A percentile compares a stretch with the other conserved stretches of the same genome.
Evolutionary conservation across 2,888 invertebrate species (phyloP).

Genomic region (Abscondita cerata): DNA sequence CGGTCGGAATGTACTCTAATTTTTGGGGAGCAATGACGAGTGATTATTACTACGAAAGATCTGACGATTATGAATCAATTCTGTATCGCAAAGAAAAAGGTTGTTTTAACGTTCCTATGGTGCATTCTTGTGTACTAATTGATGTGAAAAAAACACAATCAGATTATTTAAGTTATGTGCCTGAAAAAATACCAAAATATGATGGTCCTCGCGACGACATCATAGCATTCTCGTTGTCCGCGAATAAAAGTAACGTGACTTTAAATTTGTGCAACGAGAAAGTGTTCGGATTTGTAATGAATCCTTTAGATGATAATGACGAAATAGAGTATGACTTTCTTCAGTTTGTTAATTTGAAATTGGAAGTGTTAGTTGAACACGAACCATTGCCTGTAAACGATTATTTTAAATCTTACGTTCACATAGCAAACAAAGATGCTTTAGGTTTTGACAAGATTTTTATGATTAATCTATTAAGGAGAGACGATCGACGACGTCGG

Average conservation of each 20-base stretch:
- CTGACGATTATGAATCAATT: slow-evolving; percentile 85
- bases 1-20: slow-evolving; percentile 90
- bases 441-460: slow-evolving; percentile 82
- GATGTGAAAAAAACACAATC: slow-evolving; percentile 68
- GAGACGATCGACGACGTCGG: slow-evolving; percentile 77
- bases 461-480: slow-evolving; percentile 89
- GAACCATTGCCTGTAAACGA: slow-evolving; percentile 59
- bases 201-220: slow-evolving; percentile 84
- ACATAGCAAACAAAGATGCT: slow-evolving; percentile 64
- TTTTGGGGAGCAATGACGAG: slow-evolving; percentile 95
- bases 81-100: slow-evolving; percentile 72
- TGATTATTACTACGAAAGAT: slow-evolving; percentile 82
- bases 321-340: slow-evolving; percentile 67
- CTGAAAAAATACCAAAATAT: slow-evolving; percentile 67
- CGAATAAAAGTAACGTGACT: slow-evolving; percentile 69
- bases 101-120: slow-evolving; percentile 87
- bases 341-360: slow-evolving; percentile 77
- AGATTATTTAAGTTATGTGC: slow-evolving; percentile 76
- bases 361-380: slow-evolving; percentile 73
- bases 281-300: slow-evolving; percentile 81
- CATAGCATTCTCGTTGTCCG: slow-evolving; percentile 87
- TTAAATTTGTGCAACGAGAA: slow-evolving; percentile 83
- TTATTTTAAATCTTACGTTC: slow-evolving; percentile 51
- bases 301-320: slow-evolving; percentile 78
- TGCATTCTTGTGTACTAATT: slow-evolving; percentile 87